Conservation (phyloP, 2,113 vertebrate species). For the Neodontobutis hainanensis region DNA sequence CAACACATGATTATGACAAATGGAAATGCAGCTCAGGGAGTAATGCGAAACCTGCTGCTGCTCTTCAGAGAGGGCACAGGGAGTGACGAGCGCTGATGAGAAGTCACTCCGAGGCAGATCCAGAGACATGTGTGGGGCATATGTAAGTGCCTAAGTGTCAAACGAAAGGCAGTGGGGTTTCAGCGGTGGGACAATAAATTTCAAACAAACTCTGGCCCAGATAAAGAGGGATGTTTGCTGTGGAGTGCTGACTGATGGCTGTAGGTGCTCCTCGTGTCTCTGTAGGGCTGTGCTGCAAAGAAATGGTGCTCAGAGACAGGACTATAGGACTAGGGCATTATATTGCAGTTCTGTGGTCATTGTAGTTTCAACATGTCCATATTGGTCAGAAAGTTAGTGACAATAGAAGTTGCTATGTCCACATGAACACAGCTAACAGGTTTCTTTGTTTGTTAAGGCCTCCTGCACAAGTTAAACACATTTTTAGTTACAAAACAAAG, state of each 20-base stretch:
- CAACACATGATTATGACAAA: slow-evolving; percentile 38
- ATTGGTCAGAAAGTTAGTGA: too few species aligned
- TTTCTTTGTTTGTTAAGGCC: too few species aligned
- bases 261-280: slow-evolving; percentile 11
- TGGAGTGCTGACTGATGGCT: slow-evolving; percentile 31
- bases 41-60: slow-evolving; percentile 23
- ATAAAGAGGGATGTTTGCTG: slow-evolving; percentile 1
- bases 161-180: slow-evolving; percentile 18
- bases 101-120: slow-evolving; percentile 12
- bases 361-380: too few species aligned
- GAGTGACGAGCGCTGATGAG: slow-evolving; percentile 1
- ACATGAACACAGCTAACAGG: too few species aligned
- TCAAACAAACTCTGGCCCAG: slow-evolving; percentile 44
- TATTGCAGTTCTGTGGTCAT: too few species aligned
- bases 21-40: slow-evolving; percentile 23
- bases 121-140: slow-evolving; percentile 31
- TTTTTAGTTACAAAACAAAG: too few species aligned
- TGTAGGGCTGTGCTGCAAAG: too few species aligned
- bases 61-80: neutral
- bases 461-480: too few species aligned
- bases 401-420: too few species aligned
- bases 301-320: too few species aligned
- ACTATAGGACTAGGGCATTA: too few species aligned
- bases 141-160: slow-evolving; percentile 18
- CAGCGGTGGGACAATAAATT: slow-evolving; percentile 26